A percentile compares a stretch with the other conserved stretches of the same genome.
phyloP scores from a whole-genome alignment of 2,797 vertebrate genomes.

The Epinephelus malabaricus region DNA sequence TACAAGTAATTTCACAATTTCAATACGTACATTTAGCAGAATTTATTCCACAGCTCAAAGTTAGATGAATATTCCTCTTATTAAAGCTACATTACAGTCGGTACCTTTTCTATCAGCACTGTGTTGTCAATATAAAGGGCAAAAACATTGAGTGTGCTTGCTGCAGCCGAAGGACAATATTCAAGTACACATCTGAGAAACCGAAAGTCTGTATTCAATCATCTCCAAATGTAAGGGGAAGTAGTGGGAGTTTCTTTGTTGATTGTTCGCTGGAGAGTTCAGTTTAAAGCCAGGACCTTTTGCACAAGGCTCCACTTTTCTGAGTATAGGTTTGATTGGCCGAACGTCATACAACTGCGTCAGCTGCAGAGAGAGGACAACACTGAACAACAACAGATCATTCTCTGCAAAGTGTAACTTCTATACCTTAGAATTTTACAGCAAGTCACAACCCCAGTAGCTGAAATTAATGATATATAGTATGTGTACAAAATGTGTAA shows the following conservation, averaged over 20 bases:
- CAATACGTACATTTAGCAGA: too few species aligned
- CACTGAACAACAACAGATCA: too few species aligned
- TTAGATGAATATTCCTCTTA: not conserved
- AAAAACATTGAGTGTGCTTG: not conserved
- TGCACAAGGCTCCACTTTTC: not conserved
- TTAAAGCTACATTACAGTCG: not conserved
- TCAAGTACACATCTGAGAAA: not conserved
- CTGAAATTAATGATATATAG: not conserved
- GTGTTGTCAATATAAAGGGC: not conserved
- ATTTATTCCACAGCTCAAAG: not conserved
- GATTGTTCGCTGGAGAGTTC: not conserved
- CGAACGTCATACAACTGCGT: not conserved
- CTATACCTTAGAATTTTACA: not conserved
- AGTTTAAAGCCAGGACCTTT: not conserved
- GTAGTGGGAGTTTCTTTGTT: not conserved
- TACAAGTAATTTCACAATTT: too few species aligned
- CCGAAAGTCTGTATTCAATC: not conserved
- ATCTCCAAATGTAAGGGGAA: not conserved
- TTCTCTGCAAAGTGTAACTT: not conserved
- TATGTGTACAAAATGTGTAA: not conserved
- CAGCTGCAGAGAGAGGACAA: not conserved
- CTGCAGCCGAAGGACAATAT: not conserved
- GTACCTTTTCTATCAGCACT: not conserved
- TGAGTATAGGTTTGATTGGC: slow-evolving; percentile 1
- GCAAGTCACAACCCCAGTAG: too few species aligned